These are phyloP conservation scores for Copidosoma floridanum DNA, from an alignment of 1,140 invertebrate genomes.

Conservation along the genomic window DNA sequence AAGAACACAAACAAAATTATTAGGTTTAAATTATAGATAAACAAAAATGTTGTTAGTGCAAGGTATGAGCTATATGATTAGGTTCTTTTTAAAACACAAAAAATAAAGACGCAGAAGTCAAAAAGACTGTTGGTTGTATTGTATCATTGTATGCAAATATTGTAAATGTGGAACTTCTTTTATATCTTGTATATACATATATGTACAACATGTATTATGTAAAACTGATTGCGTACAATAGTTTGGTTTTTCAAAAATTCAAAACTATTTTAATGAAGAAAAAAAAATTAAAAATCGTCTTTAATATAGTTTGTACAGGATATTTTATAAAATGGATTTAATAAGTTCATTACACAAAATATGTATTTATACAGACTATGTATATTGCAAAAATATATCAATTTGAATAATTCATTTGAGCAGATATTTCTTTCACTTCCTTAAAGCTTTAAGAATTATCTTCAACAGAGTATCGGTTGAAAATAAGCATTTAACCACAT, in stretches of 20 bases:
- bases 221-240: slow-evolving; percentile 9
- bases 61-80: too few species aligned
- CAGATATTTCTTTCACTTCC: background rate
- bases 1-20: too few species aligned
- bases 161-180: slow-evolving; percentile 1
- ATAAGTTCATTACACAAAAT: slow-evolving; percentile 21
- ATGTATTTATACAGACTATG: slow-evolving; percentile 12
- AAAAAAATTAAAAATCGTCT: too few species aligned
- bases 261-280: too few species aligned
- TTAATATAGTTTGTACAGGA: slow-evolving; percentile 7
- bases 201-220: slow-evolving; percentile 12
- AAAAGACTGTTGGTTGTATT: too few species aligned
- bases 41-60: too few species aligned
- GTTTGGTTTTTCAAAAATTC: slow-evolving; percentile 6
- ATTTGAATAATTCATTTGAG: slow-evolving; percentile 10
- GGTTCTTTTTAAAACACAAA: background rate
- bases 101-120: too few species aligned
- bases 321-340: slow-evolving; percentile 13
- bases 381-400: slow-evolving; percentile 20
- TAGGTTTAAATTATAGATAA: too few species aligned
- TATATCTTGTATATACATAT: slow-evolving; percentile 27
- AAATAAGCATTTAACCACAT: slow-evolving; percentile 30
- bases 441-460: background rate
- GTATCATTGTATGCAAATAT: background rate
- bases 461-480: too few species aligned